Evolutionary conservation across 1,140 invertebrate genomes (phyloP).

Genomic region (Lineus longissimus): DNA sequence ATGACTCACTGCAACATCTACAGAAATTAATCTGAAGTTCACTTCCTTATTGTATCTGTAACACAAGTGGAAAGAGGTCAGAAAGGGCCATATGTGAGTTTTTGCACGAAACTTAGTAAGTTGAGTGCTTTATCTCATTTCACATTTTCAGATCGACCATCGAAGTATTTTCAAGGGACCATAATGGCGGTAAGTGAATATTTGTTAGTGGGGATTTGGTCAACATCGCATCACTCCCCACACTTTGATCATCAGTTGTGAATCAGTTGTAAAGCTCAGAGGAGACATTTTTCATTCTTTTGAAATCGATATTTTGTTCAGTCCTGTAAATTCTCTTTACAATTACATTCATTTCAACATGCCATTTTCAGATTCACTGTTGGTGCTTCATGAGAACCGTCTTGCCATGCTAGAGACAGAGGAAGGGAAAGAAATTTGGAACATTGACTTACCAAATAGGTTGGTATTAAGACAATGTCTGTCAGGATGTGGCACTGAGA

Average conservation of each 20-base stretch:
- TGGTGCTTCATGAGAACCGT: constrained; percentile 24
- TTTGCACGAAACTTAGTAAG: too few relatives aligned
- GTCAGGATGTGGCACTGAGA: not conserved
- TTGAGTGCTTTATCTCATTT: too few relatives aligned
- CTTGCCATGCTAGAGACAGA: constrained; percentile 20
- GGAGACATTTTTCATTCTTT: constrained; percentile 1
- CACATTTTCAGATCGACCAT: not conserved
- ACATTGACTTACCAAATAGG: constrained; percentile 35
- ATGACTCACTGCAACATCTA: too few relatives aligned
- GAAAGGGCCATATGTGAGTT: constrained; percentile 17
- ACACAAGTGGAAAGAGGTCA: constrained; percentile 14
- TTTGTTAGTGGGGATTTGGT: not conserved
- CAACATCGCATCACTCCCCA: too few relatives aligned
- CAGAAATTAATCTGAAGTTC: too few relatives aligned
- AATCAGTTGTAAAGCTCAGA: too few relatives aligned
- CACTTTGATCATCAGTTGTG: too few relatives aligned
- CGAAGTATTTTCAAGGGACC: not conserved
- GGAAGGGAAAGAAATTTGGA: constrained; percentile 34
- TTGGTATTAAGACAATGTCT: constrained; percentile 10
- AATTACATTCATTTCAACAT: not conserved
- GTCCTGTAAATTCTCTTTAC: not conserved
- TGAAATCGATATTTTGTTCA: not conserved
- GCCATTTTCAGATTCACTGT: constrained; percentile 13
- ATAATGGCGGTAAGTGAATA: not conserved
- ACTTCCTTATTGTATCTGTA: constrained; percentile 27